Base-by-base conservation (phyloP, 1,140 invertebrate species). In the Aradophagus sp. region DNA sequence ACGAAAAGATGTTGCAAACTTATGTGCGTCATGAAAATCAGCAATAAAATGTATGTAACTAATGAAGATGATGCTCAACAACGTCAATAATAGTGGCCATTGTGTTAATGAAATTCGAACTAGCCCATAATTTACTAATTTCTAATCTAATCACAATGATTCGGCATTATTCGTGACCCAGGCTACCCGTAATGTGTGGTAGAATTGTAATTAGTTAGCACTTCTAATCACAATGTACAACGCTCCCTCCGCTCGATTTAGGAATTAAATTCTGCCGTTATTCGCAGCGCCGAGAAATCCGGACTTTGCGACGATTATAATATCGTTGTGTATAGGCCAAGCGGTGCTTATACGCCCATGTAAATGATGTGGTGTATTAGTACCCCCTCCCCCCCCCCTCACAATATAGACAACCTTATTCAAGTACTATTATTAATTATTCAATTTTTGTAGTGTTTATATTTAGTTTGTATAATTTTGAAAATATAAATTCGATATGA, bases 191-290 rank as follows among this genome's bases (percentile, higher is more conserved):
- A 56, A 50, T 56, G 34, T 36, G 35, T 20, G 8, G 0, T 13
- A 32, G 26, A 44, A 42, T 42, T 16, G 44, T 56, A 56, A 66
- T 56, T 66, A 66, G 56, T 66, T 66, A 66, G 44, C 19, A 42
- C 26, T 50, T 38, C 42, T 39, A 66, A 66, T 56, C 42, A 44
- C 38, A 56, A 19, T 29, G 20, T 13, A 17, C 19, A 17, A n/a
- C 10, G 31, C n/a, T 47, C 29, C 41, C 34, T 47, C 29, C 14
- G 17, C 34, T 45, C 39, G 61, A 6, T 55, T 45, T 45, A 55
- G 41, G 35, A 65, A 65, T 47, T 32, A 47, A 65, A 55, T 44
- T 39, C 19, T 17, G 48, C 41, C 29, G 50, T 55, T 45, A 55
- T 55, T 65, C 48, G 42, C 41, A 45, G 45, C 41, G 34, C 41